Percentiles rank a stretch among this genome's conserved stretches.
These are phyloP conservation scores for Synanthedon vespiformis DNA, from an alignment of 2,888 invertebrate species.

Conservation along the genomic window DNA sequence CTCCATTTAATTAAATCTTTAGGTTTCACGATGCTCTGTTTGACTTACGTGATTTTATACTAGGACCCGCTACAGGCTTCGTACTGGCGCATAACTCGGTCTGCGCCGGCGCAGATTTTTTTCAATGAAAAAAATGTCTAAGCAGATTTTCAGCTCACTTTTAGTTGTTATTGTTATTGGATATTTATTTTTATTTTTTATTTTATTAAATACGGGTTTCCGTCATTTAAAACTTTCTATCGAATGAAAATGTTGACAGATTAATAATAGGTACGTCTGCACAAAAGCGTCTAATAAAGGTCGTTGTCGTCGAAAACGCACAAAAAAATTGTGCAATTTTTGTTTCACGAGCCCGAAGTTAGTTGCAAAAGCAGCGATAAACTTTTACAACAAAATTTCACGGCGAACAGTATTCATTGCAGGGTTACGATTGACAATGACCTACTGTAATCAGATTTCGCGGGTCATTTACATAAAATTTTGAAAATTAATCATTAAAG, in stretches of 20 bases:
- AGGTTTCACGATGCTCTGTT: too few relatives aligned
- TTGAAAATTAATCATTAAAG: background rate
- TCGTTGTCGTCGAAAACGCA: conserved; percentile 2
- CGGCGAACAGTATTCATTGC: conserved; percentile 42
- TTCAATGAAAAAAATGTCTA: too few relatives aligned
- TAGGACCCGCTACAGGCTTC: too few relatives aligned
- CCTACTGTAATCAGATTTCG: conserved; percentile 37
- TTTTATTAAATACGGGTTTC: too few relatives aligned
- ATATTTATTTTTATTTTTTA: too few relatives aligned
- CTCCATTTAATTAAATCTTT: background rate
- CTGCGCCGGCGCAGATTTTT: too few relatives aligned
- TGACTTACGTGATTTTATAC: too few relatives aligned
- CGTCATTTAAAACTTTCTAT: background rate
- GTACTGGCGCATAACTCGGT: too few relatives aligned
- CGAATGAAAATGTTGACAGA: background rate
- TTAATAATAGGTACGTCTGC: background rate
- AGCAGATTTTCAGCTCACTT: too few relatives aligned
- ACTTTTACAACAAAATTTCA: conserved; percentile 55
- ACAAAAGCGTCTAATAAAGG: background rate
- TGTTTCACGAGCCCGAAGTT: conserved; percentile 33
- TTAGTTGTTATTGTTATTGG: too few relatives aligned
- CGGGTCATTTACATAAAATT: conserved; percentile 7
- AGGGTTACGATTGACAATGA: conserved; percentile 55
- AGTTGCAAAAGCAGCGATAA: conserved; percentile 47
- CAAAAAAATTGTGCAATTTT: conserved; percentile 42